Evolutionary conservation across 2,113 vertebrate genomes (phyloP), one percentile per base, ranked within the genome.

Genomic region (Muntiacus muntjak): DNA sequence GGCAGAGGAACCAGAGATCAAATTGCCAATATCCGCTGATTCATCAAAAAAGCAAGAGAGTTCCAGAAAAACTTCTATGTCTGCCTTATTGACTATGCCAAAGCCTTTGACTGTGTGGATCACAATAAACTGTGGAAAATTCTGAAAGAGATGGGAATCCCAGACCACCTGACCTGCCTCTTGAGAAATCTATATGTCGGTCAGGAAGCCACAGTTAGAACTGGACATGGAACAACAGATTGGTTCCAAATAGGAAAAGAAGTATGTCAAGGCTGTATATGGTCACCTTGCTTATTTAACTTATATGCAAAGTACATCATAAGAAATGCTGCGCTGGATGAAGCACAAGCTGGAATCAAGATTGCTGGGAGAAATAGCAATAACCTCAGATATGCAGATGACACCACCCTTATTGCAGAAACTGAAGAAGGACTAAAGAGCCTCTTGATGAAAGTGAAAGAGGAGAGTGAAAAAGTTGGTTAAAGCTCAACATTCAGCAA

Each of bases 251-350:
- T 7, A 64, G 15, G 62, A 64, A n/a, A n/a, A 64, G 30, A 33
- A 64, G 7, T 64, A n/a, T 16, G 0, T n/a, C 62, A 64, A 64
- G 30, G 62, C 30, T 64, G 7, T 64, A 64, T 64, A n/a, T 64
- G 33, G 30, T n/a, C 62, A 64, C 62, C 30, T 3, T 64, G 62
- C 15, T 64, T 4, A 64, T n/a, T 64, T 10, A 9, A 64, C 33
- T 67, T 36, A 2, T n/a, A n/a, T 67, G 16, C 64, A 36, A 4
- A 67, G 8, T 67, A 36, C 2, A 67, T 67, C 8, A 67, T 67
- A 4, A 67, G 64, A 67, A 19, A 36, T 0, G 4, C 64, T 67
- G 64, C 17, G 8, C 17, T 67, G 33, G 33, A 36, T 0, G 4
- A 67, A 67, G 9, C n/a, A 36, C 17, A 36, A 67, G 64, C 33